Conservation (phyloP, 2,888 invertebrate species). For the Tenthredo livida region DNA sequence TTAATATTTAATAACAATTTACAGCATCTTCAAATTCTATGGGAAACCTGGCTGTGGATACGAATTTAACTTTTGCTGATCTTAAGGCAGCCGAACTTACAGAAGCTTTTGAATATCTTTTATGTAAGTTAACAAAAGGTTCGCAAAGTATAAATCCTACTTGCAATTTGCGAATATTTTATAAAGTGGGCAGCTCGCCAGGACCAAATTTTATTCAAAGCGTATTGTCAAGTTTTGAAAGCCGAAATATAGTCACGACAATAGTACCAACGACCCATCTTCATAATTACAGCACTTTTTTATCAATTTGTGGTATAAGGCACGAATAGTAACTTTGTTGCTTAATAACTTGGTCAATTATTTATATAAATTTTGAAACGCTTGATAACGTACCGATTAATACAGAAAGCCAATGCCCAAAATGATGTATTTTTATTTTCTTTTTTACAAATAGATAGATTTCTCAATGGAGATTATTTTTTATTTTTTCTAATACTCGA, state of each 20-base stretch:
- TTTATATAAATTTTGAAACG: conserved; percentile 57
- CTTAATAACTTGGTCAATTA: conserved; percentile 71
- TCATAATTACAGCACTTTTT: conserved; percentile 90
- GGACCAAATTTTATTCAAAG: conserved; percentile 76
- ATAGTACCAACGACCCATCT: conserved; percentile 89
- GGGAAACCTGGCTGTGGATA: conserved; percentile 73
- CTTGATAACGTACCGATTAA: conserved; percentile 48
- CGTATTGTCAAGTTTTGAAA: conserved; percentile 72
- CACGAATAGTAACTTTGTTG: conserved; percentile 80
- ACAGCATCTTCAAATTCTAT: conserved; percentile 75
- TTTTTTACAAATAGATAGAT: conserved; percentile 13
- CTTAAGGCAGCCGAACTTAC: conserved; percentile 79
- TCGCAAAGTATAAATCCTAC: conserved; percentile 80
- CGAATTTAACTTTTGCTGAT: conserved; percentile 72
- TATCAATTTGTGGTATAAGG: conserved; percentile 90
- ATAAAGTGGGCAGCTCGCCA: conserved; percentile 83
- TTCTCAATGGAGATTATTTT: conserved; percentile 24
- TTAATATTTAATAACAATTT: conserved; percentile 34
- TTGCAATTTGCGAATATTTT: conserved; percentile 89
- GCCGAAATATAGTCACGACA: conserved; percentile 83
- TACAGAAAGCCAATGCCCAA: conserved; percentile 50
- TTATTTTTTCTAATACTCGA: conserved; percentile 38
- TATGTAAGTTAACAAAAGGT: conserved; percentile 81
- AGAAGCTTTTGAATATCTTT: conserved; percentile 81
- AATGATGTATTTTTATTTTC: conserved; percentile 44